A percentile compares a stretch with the other conserved stretches of the same genome.
Conservation (phyloP, 2,113 vertebrate genomes). For the Nycticebus coucang region DNA sequence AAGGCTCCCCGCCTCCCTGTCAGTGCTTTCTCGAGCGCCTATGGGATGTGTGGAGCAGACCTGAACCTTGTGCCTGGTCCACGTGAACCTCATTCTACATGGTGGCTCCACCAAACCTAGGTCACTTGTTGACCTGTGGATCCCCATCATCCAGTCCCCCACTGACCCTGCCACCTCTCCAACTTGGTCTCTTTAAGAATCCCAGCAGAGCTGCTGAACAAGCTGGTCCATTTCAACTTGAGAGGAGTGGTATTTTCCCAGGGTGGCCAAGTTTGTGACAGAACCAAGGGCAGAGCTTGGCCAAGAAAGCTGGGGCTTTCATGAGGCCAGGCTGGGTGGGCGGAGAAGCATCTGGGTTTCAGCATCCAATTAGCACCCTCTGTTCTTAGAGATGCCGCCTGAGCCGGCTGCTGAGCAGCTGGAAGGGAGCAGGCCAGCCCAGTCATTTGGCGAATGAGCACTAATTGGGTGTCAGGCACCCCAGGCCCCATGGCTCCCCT, state of each 20-base stretch:
- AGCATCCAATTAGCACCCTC: conserved; percentile 59
- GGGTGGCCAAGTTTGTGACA: background rate
- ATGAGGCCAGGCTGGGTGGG: background rate
- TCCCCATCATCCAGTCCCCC: background rate
- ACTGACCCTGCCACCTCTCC: background rate
- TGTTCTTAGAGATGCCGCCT: background rate
- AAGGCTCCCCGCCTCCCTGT: background rate
- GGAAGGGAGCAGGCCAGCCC: conserved; percentile 29
- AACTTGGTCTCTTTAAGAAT: background rate
- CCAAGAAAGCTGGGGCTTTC: background rate
- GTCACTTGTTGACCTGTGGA: no score
- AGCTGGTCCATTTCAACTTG: background rate
- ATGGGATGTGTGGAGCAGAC: no score
- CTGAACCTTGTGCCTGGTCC: no score
- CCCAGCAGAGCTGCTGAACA: background rate
- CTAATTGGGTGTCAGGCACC: conserved; percentile 70
- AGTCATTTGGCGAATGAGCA: conserved; percentile 63
- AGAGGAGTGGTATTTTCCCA: background rate
- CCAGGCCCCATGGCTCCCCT: conserved; percentile 40
- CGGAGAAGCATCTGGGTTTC: background rate
- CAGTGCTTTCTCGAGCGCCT: background rate
- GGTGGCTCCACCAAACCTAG: no score
- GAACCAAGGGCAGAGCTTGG: background rate
- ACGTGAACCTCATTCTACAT: no score
- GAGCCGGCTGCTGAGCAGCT: conserved; percentile 12